Evolutionary conservation across 1,140 invertebrate species (phyloP).

Genomic region (Polyergus mexicanus): DNA sequence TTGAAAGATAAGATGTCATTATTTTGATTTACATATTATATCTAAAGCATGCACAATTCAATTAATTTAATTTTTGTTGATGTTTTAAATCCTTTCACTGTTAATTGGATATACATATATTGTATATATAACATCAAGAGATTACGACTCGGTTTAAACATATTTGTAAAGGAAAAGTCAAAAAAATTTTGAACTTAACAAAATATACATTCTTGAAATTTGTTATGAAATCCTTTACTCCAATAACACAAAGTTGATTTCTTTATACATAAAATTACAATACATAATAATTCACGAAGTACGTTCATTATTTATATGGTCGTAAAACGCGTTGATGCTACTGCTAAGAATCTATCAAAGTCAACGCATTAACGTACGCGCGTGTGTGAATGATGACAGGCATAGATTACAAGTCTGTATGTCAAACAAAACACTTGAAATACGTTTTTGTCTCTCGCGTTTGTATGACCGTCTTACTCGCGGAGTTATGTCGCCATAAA

Average conservation of each 20-base stretch:
- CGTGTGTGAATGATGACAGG: constrained; percentile 42
- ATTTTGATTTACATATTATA: constrained; percentile 4
- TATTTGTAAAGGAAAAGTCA: background rate
- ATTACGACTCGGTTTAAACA: background rate
- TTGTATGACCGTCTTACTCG: constrained; percentile 26
- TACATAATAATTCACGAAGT: constrained; percentile 6
- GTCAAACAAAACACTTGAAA: constrained; percentile 54
- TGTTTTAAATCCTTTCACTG: background rate
- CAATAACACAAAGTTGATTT: background rate
- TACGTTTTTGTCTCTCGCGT: constrained; percentile 54
- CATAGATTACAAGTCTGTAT: constrained; percentile 29
- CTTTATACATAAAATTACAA: background rate
- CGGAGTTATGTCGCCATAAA: constrained; percentile 51
- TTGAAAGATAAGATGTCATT: constrained; percentile 13
- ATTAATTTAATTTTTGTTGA: background rate
- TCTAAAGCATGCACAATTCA: background rate
- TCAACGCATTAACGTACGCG: constrained; percentile 49
- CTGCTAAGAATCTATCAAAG: constrained; percentile 14
- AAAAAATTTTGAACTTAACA: background rate
- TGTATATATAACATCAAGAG: no score
- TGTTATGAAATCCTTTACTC: background rate
- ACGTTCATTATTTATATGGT: constrained; percentile 24
- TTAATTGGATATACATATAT: no score
- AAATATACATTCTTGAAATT: constrained; percentile 4
- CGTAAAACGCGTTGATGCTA: constrained; percentile 10